These are phyloP conservation scores for Marasmarcha lunaedactyla DNA, from an alignment of 2,888 invertebrate genomes.

Conservation along the genomic window DNA sequence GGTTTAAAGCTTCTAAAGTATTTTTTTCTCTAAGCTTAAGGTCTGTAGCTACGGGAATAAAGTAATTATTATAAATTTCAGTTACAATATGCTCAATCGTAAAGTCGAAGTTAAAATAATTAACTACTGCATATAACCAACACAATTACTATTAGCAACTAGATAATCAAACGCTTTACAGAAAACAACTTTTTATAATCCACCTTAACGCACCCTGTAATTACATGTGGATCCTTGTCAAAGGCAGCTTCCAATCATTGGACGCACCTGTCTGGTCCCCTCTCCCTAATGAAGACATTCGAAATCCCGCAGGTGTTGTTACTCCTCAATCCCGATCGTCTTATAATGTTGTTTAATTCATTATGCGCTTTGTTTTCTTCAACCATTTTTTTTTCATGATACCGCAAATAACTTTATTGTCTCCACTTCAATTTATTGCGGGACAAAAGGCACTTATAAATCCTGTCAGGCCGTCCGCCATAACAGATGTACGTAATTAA, in stretches of 20 bases:
- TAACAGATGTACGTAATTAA: constrained; percentile 67
- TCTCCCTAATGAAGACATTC: constrained; percentile 62
- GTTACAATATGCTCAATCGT: too few species aligned
- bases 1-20: too few species aligned
- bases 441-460: constrained; percentile 57
- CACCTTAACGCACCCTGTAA: constrained; percentile 15
- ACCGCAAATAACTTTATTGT: constrained; percentile 53
- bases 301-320: constrained; percentile 54
- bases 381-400: constrained; percentile 32
- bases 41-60: too few species aligned
- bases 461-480: constrained; percentile 39
- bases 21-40: too few species aligned
- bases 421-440: constrained; percentile 48
- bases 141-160: too few species aligned
- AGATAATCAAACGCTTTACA: not conserved
- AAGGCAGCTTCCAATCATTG: constrained; percentile 35
- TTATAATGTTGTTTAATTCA: constrained; percentile 64
- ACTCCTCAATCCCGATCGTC: constrained; percentile 31
- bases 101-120: too few species aligned
- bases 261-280: constrained; percentile 52
- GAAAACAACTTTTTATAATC: not conserved
- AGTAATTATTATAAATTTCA: too few species aligned
- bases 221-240: constrained; percentile 23
- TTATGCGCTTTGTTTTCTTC: constrained; percentile 65
- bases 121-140: too few species aligned